phyloP scores from a whole-genome alignment of 2,797 vertebrate species.

The Babyrousa celebensis region DNA sequence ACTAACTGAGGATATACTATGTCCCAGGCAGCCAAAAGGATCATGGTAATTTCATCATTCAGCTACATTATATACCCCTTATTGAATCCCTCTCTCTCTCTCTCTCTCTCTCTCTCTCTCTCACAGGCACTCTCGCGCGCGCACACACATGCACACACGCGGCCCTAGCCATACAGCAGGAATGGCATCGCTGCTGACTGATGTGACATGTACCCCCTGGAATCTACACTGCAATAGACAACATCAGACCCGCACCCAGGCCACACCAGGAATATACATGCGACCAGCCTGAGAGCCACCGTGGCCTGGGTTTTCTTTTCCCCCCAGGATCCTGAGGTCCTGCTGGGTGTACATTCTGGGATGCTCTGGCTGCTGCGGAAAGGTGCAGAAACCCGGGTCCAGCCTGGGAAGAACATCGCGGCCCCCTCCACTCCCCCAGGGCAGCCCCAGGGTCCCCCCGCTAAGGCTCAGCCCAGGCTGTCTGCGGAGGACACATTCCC shows the following conservation, averaged over 20 bases:
- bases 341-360: background rate
- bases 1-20: background rate
- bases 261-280: background rate
- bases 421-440: background rate
- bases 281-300: background rate
- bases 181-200: background rate
- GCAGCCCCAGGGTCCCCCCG: background rate
- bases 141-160: background rate
- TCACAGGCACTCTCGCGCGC: background rate
- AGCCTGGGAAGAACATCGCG: background rate
- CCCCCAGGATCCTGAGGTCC: background rate
- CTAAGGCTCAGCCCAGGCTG: background rate
- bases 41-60: background rate
- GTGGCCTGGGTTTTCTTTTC: no score
- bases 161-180: background rate
- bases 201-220: background rate
- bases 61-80: background rate
- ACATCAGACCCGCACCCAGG: background rate
- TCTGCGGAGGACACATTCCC: background rate
- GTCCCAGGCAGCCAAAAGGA: background rate
- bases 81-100: background rate
- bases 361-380: background rate
- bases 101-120: background rate
- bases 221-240: background rate
- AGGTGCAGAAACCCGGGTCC: background rate